phyloP scores from a whole-genome alignment of 2,113 vertebrate species.

The Petroica traversi region DNA sequence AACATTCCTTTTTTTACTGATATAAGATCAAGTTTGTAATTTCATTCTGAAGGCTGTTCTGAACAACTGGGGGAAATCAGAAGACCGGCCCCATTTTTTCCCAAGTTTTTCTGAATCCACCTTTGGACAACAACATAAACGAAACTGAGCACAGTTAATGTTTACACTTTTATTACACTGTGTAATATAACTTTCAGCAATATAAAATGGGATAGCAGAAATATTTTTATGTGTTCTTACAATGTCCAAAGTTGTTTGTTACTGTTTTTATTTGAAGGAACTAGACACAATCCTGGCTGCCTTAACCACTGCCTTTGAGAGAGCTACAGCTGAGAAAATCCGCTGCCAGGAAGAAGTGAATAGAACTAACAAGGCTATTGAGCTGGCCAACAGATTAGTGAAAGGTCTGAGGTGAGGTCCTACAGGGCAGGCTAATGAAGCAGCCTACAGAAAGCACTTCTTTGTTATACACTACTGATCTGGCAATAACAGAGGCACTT shows the following conservation, averaged over 20 bases:
- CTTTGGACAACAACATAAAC: conserved; percentile 28
- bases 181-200: conserved; percentile 62
- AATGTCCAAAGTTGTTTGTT: conserved; percentile 71
- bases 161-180: conserved; percentile 33
- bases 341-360: conserved; percentile 92
- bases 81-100: neutral
- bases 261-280: conserved; percentile 83
- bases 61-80: conserved; percentile 55
- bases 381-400: conserved; percentile 94
- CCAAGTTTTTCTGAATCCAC: conserved; percentile 18
- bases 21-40: conserved; percentile 11
- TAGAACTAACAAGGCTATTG: conserved; percentile 93
- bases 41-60: conserved; percentile 9
- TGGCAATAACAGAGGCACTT: conserved; percentile 84
- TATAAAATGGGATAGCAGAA: conserved; percentile 60
- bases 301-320: conserved; percentile 83
- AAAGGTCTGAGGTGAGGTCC: conserved; percentile 93
- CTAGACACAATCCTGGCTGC: conserved; percentile 86
- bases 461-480: conserved; percentile 85
- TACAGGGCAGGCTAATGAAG: conserved; percentile 84
- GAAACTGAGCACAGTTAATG: neutral
- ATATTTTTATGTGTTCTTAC: conserved; percentile 61
- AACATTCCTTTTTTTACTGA: conserved; percentile 36
- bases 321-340: conserved; percentile 89
- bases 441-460: conserved; percentile 80